A percentile compares a stretch with the other conserved stretches of the same genome.
These are phyloP conservation scores for Chymomyza costata DNA, from an alignment of 1,140 invertebrate genomes.

Conservation along the genomic window DNA sequence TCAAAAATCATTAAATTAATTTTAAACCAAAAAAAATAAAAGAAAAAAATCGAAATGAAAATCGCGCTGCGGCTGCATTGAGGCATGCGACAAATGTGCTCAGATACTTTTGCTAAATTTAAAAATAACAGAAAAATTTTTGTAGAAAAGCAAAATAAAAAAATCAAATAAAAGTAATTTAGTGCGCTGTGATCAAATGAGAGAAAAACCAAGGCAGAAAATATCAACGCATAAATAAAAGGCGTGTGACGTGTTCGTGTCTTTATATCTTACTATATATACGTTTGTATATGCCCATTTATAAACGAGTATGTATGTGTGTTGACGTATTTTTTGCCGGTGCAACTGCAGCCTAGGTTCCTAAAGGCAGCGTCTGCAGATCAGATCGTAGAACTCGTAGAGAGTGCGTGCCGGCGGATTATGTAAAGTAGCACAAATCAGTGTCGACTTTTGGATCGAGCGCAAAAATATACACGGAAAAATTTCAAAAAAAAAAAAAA, in stretches of 20 bases:
- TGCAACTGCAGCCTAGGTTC: slow-evolving; percentile 22
- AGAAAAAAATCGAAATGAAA: slow-evolving; percentile 28
- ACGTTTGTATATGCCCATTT: background rate
- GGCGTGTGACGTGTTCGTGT: slow-evolving; percentile 33
- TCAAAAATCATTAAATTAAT: slow-evolving; percentile 13
- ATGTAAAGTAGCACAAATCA: slow-evolving; percentile 60
- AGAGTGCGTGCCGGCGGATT: slow-evolving; percentile 62
- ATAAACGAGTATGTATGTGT: background rate
- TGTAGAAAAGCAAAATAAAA: slow-evolving; percentile 38
- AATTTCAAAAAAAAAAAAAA: slow-evolving; percentile 5
- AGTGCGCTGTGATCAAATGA: slow-evolving; percentile 1
- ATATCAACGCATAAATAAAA: slow-evolving; percentile 66
- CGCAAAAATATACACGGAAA: slow-evolving; percentile 28
- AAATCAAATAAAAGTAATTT: slow-evolving; percentile 23
- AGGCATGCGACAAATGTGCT: slow-evolving; percentile 48
- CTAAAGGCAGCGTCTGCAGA: slow-evolving; percentile 15
- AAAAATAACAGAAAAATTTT: slow-evolving; percentile 58
- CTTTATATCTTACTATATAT: slow-evolving; percentile 1
- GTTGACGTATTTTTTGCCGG: slow-evolving; percentile 39
- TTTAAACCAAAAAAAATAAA: slow-evolving; percentile 4
- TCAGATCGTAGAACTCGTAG: background rate
- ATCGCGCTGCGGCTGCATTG: slow-evolving; percentile 3
- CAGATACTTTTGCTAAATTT: slow-evolving; percentile 63
- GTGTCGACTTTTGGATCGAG: too few species aligned
- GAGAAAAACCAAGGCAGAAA: slow-evolving; percentile 19